These are phyloP conservation scores for Drosophila obscura DNA, from an alignment of 1,140 invertebrate species.

Conservation along the genomic window DNA sequence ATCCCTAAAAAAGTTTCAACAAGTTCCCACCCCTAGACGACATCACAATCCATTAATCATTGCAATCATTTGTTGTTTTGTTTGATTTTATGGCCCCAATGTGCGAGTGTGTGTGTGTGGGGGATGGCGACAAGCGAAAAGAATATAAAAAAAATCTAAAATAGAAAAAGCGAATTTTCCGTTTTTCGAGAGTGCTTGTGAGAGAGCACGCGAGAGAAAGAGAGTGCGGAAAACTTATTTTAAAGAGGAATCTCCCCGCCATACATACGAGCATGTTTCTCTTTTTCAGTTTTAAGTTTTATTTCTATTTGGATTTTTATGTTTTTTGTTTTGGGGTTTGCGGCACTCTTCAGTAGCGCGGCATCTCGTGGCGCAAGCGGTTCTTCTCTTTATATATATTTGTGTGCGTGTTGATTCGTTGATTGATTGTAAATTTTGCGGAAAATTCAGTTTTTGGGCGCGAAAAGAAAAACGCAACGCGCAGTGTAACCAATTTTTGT, in stretches of 20 bases:
- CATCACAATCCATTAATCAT: slow-evolving; percentile 60
- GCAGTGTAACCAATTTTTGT: neutral
- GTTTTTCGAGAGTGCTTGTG: slow-evolving; percentile 9
- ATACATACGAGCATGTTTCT: slow-evolving; percentile 11
- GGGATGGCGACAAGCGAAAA: slow-evolving; percentile 56
- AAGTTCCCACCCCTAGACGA: slow-evolving; percentile 43
- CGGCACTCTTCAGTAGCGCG: slow-evolving; percentile 26
- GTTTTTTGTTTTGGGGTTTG: slow-evolving; percentile 16
- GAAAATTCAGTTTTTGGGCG: slow-evolving; percentile 43
- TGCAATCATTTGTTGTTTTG: slow-evolving; percentile 53
- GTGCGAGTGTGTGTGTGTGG: neutral
- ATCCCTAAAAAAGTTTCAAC: slow-evolving; percentile 10
- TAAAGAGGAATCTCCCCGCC: slow-evolving; percentile 21
- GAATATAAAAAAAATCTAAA: slow-evolving; percentile 35
- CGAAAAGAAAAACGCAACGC: slow-evolving; percentile 31
- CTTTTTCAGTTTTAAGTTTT: slow-evolving; percentile 11
- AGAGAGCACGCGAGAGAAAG: slow-evolving; percentile 20
- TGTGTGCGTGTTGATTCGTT: slow-evolving; percentile 15
- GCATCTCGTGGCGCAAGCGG: slow-evolving; percentile 34
- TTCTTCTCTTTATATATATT: slow-evolving; percentile 19
- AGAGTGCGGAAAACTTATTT: slow-evolving; percentile 19
- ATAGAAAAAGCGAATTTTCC: slow-evolving; percentile 28
- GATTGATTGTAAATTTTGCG: slow-evolving; percentile 58
- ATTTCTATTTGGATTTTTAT: slow-evolving; percentile 1
- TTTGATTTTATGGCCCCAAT: slow-evolving; percentile 51